phyloP scores from a whole-genome alignment of 2,113 vertebrate genomes.

The Centropus bengalensis region DNA sequence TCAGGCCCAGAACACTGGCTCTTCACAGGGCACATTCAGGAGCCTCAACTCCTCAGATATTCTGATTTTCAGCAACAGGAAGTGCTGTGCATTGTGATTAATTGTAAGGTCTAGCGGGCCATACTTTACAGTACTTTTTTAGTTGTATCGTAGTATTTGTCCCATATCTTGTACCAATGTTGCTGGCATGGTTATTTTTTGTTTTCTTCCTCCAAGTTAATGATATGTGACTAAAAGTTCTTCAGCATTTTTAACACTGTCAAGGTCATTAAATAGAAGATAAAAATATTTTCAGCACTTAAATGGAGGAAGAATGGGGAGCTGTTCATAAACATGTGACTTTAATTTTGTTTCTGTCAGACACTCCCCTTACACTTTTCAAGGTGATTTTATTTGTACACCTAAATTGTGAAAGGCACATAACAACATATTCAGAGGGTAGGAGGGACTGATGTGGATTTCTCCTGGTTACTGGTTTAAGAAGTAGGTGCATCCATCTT shows the following conservation, averaged over 20 bases:
- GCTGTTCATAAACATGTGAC: constrained; percentile 9
- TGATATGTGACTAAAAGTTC: constrained; percentile 45
- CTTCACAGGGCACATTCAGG: not conserved
- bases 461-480: not conserved
- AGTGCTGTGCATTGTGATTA: not conserved
- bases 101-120: not conserved
- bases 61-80: not conserved
- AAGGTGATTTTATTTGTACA: not conserved
- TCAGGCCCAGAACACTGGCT: not conserved
- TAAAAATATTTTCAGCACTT: constrained; percentile 48
- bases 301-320: not conserved
- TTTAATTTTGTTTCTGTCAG: constrained; percentile 42
- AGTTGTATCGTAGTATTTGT: not conserved
- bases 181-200: not conserved
- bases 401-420: not conserved
- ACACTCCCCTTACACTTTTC: not conserved
- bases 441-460: not conserved
- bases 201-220: constrained; percentile 24
- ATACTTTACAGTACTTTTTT: not conserved
- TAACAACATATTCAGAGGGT: not conserved
- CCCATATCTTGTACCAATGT: not conserved
- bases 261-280: constrained; percentile 33
- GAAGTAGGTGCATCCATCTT: not conserved
- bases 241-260: constrained; percentile 41
- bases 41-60: not conserved